phyloP scores from a whole-genome alignment of 2,797 vertebrate species.

The Mus minutoides region DNA sequence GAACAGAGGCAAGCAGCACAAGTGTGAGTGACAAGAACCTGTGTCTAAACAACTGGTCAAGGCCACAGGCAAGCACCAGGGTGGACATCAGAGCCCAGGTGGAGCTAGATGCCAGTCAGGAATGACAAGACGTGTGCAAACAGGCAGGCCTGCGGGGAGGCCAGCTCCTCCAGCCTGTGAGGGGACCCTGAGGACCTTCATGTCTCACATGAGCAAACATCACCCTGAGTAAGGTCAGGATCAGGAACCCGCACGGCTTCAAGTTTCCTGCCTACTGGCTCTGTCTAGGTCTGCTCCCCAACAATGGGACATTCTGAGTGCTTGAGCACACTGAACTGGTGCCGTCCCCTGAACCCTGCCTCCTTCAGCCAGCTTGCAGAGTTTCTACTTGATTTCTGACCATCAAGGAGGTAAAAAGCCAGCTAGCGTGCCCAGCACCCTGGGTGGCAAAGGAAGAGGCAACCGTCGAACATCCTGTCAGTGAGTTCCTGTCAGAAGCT shows the following conservation, averaged over 20 bases:
- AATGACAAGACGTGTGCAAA: too few species aligned
- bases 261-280: not conserved
- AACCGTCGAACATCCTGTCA: fast-evolving
- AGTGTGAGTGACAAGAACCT: not conserved
- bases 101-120: not conserved
- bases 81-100: not conserved
- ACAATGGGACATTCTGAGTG: not conserved
- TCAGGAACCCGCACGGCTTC: fast-evolving
- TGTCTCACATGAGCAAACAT: not conserved
- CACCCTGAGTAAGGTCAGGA: not conserved
- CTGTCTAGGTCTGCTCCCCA: not conserved
- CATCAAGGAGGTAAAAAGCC: not conserved
- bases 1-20: not conserved
- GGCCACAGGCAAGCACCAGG: not conserved
- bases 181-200: not conserved
- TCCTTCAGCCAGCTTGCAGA: not conserved
- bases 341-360: not conserved
- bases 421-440: fast-evolving
- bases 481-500: not conserved
- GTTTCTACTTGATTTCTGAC: too few species aligned
- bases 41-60: not conserved
- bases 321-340: fast-evolving
- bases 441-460: too few species aligned
- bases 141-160: too few species aligned
- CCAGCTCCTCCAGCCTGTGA: not conserved